These are phyloP conservation scores for Masnerella sp. DNA, from an alignment of 2,888 invertebrate species.

Conservation along the genomic window DNA sequence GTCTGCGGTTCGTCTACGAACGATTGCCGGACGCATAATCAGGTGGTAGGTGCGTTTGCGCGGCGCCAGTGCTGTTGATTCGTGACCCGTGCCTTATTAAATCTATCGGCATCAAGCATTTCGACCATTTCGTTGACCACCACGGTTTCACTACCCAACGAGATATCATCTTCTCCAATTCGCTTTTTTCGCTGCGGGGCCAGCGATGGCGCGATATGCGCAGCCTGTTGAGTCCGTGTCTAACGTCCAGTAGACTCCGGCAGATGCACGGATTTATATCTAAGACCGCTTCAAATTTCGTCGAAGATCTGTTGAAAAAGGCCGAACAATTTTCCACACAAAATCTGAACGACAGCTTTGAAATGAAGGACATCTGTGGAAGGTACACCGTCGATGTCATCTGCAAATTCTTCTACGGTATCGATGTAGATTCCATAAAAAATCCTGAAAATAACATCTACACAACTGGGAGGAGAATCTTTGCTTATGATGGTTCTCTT, in stretches of 20 bases:
- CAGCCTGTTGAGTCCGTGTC: slow-evolving; percentile 79
- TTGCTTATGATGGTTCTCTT: slow-evolving; percentile 21
- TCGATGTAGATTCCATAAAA: slow-evolving; percentile 65
- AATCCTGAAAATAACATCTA: slow-evolving; percentile 71
- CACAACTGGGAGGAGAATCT: slow-evolving; percentile 58
- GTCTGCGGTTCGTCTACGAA: too few relatives aligned
- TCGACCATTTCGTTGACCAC: slow-evolving; percentile 61
- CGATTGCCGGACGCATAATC: slow-evolving; percentile 56
- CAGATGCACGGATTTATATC: slow-evolving; percentile 78
- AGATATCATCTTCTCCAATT: slow-evolving; percentile 64
- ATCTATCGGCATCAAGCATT: slow-evolving; percentile 63
- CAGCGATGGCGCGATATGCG: slow-evolving; percentile 79
- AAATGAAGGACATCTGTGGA: slow-evolving; percentile 68
- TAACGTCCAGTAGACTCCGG: slow-evolving; percentile 81
- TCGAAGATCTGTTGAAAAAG: slow-evolving; percentile 65
- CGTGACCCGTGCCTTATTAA: slow-evolving; percentile 71
- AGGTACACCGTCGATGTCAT: slow-evolving; percentile 72
- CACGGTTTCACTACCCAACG: slow-evolving; percentile 52
- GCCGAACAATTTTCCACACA: too few relatives aligned
- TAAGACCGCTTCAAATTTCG: slow-evolving; percentile 68
- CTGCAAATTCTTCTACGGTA: slow-evolving; percentile 67
- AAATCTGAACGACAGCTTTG: slow-evolving; percentile 61
- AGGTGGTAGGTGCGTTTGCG: slow-evolving; percentile 65
- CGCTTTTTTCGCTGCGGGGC: slow-evolving; percentile 68
- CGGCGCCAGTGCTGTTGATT: slow-evolving; percentile 65